phyloP scores from a whole-genome alignment of 1,140 invertebrate genomes.

The Acromyrmex charruanus region DNA sequence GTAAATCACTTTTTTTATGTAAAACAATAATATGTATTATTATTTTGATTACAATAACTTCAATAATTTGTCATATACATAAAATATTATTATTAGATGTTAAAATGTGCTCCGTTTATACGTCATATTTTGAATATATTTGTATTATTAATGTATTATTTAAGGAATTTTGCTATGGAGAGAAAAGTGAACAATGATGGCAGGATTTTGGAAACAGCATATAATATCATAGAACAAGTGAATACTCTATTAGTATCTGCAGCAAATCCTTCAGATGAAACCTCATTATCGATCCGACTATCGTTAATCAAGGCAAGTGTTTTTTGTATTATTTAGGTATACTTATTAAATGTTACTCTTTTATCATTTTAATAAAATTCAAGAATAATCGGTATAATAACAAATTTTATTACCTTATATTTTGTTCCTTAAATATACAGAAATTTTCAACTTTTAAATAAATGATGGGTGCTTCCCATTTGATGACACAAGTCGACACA shows the following conservation, averaged over 20 bases:
- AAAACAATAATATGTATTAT: conserved; percentile 6
- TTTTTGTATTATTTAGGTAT: conserved; percentile 2
- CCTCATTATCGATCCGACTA: conserved; percentile 88
- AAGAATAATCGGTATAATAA: not conserved
- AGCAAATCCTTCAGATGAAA: conserved; percentile 90
- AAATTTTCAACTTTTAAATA: conserved; percentile 13
- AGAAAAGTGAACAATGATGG: conserved; percentile 77
- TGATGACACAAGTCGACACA: too few relatives aligned
- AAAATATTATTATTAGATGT: not conserved
- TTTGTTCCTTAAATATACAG: not conserved
- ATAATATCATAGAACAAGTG: conserved; percentile 85
- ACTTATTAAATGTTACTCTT: not conserved
- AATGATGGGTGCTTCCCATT: too few relatives aligned
- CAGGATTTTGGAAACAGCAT: conserved; percentile 82
- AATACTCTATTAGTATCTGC: conserved; percentile 88
- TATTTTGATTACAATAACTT: not conserved
- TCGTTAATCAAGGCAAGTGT: conserved; percentile 89
- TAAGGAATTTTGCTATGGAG: conserved; percentile 79
- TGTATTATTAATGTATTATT: conserved; percentile 64
- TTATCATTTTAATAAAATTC: not conserved
- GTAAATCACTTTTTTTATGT: conserved; percentile 34
- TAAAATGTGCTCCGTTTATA: not conserved
- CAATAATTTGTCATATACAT: not conserved
- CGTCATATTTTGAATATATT: not conserved
- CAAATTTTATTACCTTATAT: not conserved